Conservation (phyloP, 2,888 invertebrate genomes). For the Eumerus sabulonum region DNA sequence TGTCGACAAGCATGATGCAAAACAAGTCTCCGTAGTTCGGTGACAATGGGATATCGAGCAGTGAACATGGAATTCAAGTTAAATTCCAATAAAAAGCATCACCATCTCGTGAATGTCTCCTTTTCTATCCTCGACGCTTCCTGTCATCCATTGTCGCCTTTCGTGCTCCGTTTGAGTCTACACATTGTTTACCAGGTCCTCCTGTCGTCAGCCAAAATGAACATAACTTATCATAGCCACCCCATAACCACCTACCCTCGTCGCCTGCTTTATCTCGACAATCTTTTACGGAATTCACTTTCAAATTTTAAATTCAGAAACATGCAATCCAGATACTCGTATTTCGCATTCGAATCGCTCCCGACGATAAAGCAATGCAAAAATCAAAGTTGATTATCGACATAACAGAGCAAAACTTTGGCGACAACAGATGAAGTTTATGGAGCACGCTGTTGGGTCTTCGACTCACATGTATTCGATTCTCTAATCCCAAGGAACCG, state of each 20-base stretch:
- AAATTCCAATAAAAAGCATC: slow-evolving; percentile 60
- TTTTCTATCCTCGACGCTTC: slow-evolving; percentile 2
- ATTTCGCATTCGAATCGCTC: no score
- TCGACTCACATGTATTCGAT: no score
- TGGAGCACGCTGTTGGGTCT: slow-evolving; percentile 23
- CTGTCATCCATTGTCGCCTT: slow-evolving; percentile 20
- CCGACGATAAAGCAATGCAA: slow-evolving; percentile 19
- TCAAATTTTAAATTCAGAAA: no score
- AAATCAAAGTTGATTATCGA: slow-evolving; percentile 55
- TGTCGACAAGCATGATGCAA: slow-evolving; percentile 12
- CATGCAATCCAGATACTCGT: no score
- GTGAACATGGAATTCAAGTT: slow-evolving; percentile 45
- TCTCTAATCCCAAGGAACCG: no score
- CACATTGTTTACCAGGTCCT: slow-evolving; percentile 49
- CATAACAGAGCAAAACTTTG: slow-evolving; percentile 54
- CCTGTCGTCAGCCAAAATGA: background rate
- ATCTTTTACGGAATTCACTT: no score
- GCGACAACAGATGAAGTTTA: slow-evolving; percentile 60
- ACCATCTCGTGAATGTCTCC: slow-evolving; percentile 15
- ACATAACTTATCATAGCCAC: background rate
- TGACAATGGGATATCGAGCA: slow-evolving; percentile 40
- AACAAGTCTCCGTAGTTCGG: background rate
- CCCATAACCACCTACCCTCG: no score
- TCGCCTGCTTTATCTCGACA: no score
- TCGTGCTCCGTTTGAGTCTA: no score